These are phyloP conservation scores for Acanthochromis polyacanthus DNA, from an alignment of 2,113 vertebrate genomes.

Conservation along the genomic window DNA sequence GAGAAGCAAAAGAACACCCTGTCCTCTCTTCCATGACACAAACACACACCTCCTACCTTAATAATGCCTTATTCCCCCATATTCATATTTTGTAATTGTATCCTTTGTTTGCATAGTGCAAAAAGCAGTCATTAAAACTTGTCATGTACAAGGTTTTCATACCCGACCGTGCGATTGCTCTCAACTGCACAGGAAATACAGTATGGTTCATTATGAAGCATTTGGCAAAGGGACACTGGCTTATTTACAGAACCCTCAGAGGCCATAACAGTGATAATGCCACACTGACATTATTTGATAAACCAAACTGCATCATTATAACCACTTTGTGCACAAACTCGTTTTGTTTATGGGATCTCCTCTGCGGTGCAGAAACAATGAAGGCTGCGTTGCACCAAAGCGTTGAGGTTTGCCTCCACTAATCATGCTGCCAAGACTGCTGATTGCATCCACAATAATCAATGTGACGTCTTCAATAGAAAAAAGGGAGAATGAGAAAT, in stretches of 20 bases:
- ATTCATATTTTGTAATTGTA: slow-evolving; percentile 14
- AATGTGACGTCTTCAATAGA: slow-evolving; percentile 54
- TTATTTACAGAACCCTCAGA: slow-evolving; percentile 43
- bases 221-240: slow-evolving; percentile 25
- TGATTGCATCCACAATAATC: slow-evolving; percentile 72
- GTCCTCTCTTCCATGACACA: not conserved
- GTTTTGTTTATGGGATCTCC: slow-evolving; percentile 45
- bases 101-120: slow-evolving; percentile 21
- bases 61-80: slow-evolving; percentile 1
- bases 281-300: slow-evolving; percentile 61
- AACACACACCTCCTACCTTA: slow-evolving; percentile 18
- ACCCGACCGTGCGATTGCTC: not conserved
- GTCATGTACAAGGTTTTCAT: slow-evolving; percentile 22
- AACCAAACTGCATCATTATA: slow-evolving; percentile 61
- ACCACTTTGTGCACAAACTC: slow-evolving; percentile 8
- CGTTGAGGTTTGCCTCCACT: slow-evolving; percentile 54
- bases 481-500: slow-evolving; percentile 44
- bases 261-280: slow-evolving; percentile 41
- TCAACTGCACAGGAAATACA: slow-evolving; percentile 16
- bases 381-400: slow-evolving; percentile 34
- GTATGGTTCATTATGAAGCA: slow-evolving; percentile 39
- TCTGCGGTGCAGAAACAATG: slow-evolving; percentile 22
- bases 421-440: slow-evolving; percentile 59
- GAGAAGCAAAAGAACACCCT: not conserved
- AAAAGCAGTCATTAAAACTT: slow-evolving; percentile 41